Base-by-base conservation (phyloP, 2,113 vertebrate species). In the Tupaia chinensis region DNA sequence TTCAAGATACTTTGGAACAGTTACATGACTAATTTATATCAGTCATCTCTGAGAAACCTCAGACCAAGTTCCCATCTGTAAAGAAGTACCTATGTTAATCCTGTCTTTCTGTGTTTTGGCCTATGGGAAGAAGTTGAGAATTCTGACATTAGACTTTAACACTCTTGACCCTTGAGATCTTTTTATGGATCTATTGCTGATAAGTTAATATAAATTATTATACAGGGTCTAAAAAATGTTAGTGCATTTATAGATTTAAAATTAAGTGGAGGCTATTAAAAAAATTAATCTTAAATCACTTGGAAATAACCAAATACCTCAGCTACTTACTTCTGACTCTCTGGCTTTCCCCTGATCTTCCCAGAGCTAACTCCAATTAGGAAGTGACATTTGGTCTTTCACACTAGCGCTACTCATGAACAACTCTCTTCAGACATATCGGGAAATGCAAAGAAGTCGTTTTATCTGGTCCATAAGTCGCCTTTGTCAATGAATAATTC, bases 401-500 rank as follows among this genome's bases (percentile, higher is more conserved):
- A 54, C 79, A 34, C 13, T 44, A 20, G 11, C 78, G 34, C 27
- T 60, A 53, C 58, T 83, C 68, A 77, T 86, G 53, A 89, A 78
- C 73, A 69, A 85, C 76, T 93, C 53, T 58, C 14, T 89, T 60
- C 20, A 44, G 66, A 22, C 23, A 87, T 8, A 70, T 0, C 17
- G 22, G 76, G 56, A 78, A 79, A 90, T 32, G 92, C 70, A 32
- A 53, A 95, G 76, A 91, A 95, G 65, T 86, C 80, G 7, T 60
- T 34, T n/a, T 83, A 84, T 92, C 80, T 92, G n/a, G 13, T 68
- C 44, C 65, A 80, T 60, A 82, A 86, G 22, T 87, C 23, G 29
- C 63, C 58, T 69, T 82, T 91, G 63, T 78, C 65, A 70, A 32
- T 63, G 74, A 91, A 58, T 91, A 76, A 95, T 89, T 76, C 90